phyloP scores from a whole-genome alignment of 2,797 vertebrate species.

The Artibeus lituratus region DNA sequence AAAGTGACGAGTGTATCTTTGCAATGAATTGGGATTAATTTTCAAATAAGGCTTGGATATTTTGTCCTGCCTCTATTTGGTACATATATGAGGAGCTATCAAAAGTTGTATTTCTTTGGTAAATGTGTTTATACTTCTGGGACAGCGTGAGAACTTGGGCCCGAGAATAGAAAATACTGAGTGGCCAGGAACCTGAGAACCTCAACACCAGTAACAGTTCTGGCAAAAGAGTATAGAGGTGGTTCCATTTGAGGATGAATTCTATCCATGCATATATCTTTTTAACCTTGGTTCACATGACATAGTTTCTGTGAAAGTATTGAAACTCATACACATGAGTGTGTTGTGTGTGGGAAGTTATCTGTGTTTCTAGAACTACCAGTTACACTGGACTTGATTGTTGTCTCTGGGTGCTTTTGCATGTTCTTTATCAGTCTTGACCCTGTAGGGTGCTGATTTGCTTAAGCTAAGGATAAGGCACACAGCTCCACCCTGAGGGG shows the following conservation, averaged over 20 bases:
- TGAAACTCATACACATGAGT: neutral
- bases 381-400: neutral
- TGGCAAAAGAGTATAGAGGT: neutral
- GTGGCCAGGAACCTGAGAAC: neutral
- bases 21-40: neutral
- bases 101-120: neutral
- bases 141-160: neutral
- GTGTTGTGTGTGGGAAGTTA: neutral
- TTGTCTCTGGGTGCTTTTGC: neutral
- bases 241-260: neutral
- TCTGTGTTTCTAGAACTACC: neutral
- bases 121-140: conserved; percentile 5
- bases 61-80: neutral
- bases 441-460: neutral
- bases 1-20: neutral
- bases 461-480: neutral
- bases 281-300: neutral
- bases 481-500: neutral
- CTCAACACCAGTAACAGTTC: neutral
- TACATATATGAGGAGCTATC: neutral
- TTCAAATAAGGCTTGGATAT: conserved; percentile 21
- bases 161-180: neutral
- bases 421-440: neutral
- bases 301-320: neutral
- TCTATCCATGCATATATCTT: neutral